Evolutionary conservation across 2,797 vertebrate genomes (phyloP), one percentile per base, ranked within the genome.

Genomic region (Lepus oiostolus): DNA sequence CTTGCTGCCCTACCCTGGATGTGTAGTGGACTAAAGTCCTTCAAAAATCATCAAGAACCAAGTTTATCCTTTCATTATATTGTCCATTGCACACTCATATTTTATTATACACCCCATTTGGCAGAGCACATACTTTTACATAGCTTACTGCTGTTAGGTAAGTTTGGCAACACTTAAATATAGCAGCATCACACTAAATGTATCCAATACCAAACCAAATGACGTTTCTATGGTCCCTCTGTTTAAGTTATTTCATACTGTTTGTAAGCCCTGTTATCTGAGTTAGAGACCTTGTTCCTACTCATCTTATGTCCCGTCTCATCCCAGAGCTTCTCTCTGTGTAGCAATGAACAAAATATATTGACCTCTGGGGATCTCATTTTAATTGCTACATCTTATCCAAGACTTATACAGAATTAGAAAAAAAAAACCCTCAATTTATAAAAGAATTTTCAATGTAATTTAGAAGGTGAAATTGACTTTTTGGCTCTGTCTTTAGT

Each of bases 401-500:
- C 52, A 86, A 95, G 68, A 94, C 47, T 80, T 91, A 79, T 77
- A 86, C 50, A 85, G 80, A 96, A 95, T 95, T 96, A 92, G 80
- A 72, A 88, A 86, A 93, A 93, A 77, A 70, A 54, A 21, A 58
- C 2, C 54, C 35, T 88, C 88, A 82, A 71, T 91, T 92, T 95
- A 85, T 92, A 50, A 95, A 47, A 47, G 42, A 77, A 90, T 87
- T 88, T 95, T 91, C 89, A 91, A 2, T 89, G 92, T 94, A 96
- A 94, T 77, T 96, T 94, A 90, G 95, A 97, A 95, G 88, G 92
- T 93, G 89, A 85, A 96, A 76, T 79, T 70, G 85, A 93, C 75
- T 70, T 86, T 95, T 95, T 88, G 92, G 88, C 28, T 30, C 22
- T 54, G 32, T 93, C 95, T 95, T 93, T 74, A 87, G 88, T 92